Percentiles rank a stretch among this genome's conserved stretches.
Evolutionary conservation across 2,888 invertebrate species (phyloP).

Genomic region (Buathra laborator): DNA sequence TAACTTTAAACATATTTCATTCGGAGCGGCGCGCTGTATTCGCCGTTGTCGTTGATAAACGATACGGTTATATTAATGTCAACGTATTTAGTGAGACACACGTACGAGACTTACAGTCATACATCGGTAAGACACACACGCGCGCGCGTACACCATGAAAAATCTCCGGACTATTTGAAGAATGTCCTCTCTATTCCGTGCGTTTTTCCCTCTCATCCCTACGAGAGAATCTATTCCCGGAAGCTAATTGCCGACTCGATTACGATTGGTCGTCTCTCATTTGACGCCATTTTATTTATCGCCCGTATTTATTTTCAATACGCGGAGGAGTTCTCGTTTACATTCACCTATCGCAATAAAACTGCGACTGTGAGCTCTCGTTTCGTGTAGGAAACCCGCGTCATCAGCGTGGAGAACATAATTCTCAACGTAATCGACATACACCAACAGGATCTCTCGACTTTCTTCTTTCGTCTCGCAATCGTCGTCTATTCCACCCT

Average conservation of each 20-base stretch:
- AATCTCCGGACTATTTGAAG: not conserved
- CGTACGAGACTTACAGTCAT: slow-evolving; percentile 1
- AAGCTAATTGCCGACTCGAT: slow-evolving; percentile 29
- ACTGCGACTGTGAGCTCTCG: not conserved
- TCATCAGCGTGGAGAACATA: not conserved
- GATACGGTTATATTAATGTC: slow-evolving; percentile 73
- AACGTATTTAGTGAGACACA: slow-evolving; percentile 47
- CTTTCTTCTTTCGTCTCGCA: not conserved
- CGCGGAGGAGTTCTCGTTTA: not conserved
- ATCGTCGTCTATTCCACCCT: not conserved
- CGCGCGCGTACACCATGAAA: not conserved
- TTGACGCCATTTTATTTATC: not conserved
- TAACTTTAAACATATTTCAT: slow-evolving; percentile 79
- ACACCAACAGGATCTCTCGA: slow-evolving; percentile 10
- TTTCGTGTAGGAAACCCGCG: not conserved
- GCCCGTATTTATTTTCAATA: not conserved
- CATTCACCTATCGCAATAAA: not conserved
- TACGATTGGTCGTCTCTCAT: not conserved
- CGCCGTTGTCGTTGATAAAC: slow-evolving; percentile 81
- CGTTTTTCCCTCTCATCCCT: not conserved
- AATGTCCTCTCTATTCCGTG: not conserved
- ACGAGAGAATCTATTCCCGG: slow-evolving; percentile 23
- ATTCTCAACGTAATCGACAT: slow-evolving; percentile 20
- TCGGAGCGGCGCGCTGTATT: slow-evolving; percentile 74
- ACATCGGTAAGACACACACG: slow-evolving; percentile 29